Conservation (phyloP, 1,140 invertebrate species). For the Trichogramma pretiosum region DNA sequence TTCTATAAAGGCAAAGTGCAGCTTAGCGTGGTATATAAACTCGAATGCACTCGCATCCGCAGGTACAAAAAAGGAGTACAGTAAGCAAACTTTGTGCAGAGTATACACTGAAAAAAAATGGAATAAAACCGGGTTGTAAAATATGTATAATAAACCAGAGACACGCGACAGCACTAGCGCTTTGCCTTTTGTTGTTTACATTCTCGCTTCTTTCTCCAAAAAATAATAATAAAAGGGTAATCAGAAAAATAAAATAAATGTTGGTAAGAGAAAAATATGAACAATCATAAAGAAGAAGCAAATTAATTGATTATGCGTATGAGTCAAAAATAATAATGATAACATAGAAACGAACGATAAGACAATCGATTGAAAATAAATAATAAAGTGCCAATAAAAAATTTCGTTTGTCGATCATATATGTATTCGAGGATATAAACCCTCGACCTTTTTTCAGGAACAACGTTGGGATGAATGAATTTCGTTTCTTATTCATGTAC, state of each 20-base stretch:
- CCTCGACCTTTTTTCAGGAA: no score
- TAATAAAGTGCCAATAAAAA: neutral
- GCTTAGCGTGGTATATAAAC: constrained; percentile 41
- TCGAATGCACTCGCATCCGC: no score
- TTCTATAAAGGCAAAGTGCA: constrained; percentile 32
- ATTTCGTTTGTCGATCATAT: no score
- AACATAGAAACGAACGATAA: constrained; percentile 1
- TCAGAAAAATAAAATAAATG: neutral
- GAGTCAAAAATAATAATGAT: no score
- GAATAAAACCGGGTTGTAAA: constrained; percentile 15
- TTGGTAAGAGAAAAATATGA: constrained; percentile 1
- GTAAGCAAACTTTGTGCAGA: constrained; percentile 34
- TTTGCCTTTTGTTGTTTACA: constrained; percentile 13
- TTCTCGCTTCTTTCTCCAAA: neutral
- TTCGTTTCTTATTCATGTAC: neutral
- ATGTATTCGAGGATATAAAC: no score
- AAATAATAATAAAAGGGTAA: neutral
- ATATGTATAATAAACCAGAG: constrained; percentile 15
- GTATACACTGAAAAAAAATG: constrained; percentile 22
- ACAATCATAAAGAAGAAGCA: neutral
- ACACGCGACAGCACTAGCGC: constrained; percentile 20
- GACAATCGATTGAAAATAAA: neutral
- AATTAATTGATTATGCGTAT: no score
- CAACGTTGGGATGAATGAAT: constrained; percentile 2
- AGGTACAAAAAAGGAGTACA: no score